Evolutionary conservation across 2,797 vertebrate genomes (phyloP).

Genomic region (Rhinichthys osculus): DNA sequence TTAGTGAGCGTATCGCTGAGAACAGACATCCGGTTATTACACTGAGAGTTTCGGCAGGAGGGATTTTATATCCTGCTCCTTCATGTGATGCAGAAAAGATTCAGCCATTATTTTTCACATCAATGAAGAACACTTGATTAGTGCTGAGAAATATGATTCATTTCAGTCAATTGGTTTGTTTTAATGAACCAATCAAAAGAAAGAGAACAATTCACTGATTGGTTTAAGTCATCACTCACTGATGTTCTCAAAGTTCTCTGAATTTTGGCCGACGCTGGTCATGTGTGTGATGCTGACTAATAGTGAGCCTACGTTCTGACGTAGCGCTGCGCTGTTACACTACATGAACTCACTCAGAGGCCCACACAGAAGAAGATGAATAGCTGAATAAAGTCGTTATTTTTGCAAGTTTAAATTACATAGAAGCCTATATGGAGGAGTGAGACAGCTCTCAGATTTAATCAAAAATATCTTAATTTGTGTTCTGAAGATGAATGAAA

Average conservation of each 20-base stretch:
- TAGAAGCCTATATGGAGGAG: too few species aligned
- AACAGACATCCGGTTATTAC: neutral
- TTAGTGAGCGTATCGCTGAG: slow-evolving; percentile 5
- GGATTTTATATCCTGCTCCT: neutral
- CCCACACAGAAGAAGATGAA: too few species aligned
- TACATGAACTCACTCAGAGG: too few species aligned
- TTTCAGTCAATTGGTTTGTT: neutral
- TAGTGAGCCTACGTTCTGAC: too few species aligned
- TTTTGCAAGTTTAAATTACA: too few species aligned
- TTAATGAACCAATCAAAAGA: neutral
- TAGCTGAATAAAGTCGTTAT: too few species aligned
- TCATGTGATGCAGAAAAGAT: neutral
- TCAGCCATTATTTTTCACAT: neutral
- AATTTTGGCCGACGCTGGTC: too few species aligned
- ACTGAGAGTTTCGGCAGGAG: neutral
- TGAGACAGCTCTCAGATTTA: too few species aligned
- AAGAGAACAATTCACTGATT: neutral
- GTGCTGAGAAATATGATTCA: neutral
- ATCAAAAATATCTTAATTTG: too few species aligned
- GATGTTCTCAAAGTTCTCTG: neutral
- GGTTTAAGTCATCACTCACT: neutral
- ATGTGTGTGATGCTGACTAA: too few species aligned
- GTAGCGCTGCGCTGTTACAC: too few species aligned
- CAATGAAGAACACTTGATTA: slow-evolving; percentile 4
- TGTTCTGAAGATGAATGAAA: too few species aligned